Conservation (phyloP, 92 coral and sea anemone species). For the Palythoa caribaeorum region DNA sequence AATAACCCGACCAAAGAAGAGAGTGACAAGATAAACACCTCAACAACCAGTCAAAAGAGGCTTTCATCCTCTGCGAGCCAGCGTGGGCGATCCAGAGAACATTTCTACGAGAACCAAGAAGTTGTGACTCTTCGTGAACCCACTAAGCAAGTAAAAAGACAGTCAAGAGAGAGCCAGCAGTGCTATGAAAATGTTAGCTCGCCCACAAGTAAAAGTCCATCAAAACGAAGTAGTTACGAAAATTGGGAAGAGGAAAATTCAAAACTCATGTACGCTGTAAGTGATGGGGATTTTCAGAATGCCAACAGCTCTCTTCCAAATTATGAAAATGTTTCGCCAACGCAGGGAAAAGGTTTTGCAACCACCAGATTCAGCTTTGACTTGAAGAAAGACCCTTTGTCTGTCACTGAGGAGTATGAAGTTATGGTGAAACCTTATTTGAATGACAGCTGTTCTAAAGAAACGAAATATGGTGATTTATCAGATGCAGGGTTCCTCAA, state of each 20-base stretch:
- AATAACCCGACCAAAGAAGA: slow-evolving; percentile 15
- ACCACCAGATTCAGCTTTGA: slow-evolving; percentile 1
- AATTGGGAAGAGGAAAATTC: slow-evolving; percentile 14
- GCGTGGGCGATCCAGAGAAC: slow-evolving; percentile 31
- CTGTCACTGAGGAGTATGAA: slow-evolving; percentile 30
- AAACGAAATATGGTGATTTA: too few species aligned
- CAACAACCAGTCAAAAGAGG: not conserved
- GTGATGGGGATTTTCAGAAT: not conserved
- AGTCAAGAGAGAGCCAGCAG: slow-evolving; percentile 27
- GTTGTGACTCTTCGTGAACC: slow-evolving; percentile 6
- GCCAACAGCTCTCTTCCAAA: not conserved
- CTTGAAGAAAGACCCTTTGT: not conserved
- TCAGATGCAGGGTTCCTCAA: too few species aligned
- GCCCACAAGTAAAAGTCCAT: not conserved
- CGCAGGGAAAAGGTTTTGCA: slow-evolving; percentile 5
- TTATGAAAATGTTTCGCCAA: slow-evolving; percentile 38
- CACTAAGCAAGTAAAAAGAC: not conserved
- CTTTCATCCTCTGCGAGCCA: slow-evolving; percentile 1
- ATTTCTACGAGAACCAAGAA: slow-evolving; percentile 46
- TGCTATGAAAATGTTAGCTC: slow-evolving; percentile 34
- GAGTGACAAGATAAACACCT: not conserved
- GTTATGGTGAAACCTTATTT: slow-evolving; percentile 15
- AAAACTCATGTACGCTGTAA: not conserved
- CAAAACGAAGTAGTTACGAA: slow-evolving; percentile 29
- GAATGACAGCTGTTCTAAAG: too few species aligned